A percentile compares a stretch with the other conserved stretches of the same genome.
These are phyloP conservation scores for Eulemur macaco DNA, from an alignment of 2,113 vertebrate species.

Conservation along the genomic window DNA sequence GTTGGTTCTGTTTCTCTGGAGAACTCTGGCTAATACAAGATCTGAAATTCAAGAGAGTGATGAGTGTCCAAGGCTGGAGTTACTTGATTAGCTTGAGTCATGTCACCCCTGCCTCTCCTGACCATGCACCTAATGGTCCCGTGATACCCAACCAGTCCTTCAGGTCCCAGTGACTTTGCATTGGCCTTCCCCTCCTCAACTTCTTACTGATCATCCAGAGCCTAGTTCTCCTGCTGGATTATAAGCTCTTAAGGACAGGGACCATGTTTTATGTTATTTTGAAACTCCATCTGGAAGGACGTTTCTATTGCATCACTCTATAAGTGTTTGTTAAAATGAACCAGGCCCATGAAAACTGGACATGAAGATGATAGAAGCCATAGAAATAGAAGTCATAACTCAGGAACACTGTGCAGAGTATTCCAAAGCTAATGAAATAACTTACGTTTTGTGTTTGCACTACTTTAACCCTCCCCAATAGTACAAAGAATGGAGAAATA, in stretches of 20 bases:
- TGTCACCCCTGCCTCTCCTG: background rate
- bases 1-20: background rate
- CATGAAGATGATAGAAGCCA: background rate
- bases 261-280: background rate
- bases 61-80: background rate
- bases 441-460: background rate
- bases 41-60: background rate
- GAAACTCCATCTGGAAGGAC: background rate
- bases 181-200: background rate
- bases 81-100: background rate
- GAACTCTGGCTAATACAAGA: background rate
- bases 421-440: background rate
- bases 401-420: background rate
- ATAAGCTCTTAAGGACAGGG: background rate
- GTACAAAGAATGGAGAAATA: background rate
- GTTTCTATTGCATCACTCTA: background rate
- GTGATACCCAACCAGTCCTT: too few species aligned
- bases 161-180: background rate
- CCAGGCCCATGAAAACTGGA: background rate
- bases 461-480: background rate
- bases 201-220: background rate
- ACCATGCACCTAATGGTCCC: too few species aligned
- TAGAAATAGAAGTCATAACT: background rate
- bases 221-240: background rate
- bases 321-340: background rate